A percentile compares a stretch with the other conserved stretches of the same genome.
These are phyloP conservation scores for Dromococcyx pavoninus DNA, from an alignment of 2,797 vertebrate genomes.

Conservation along the genomic window DNA sequence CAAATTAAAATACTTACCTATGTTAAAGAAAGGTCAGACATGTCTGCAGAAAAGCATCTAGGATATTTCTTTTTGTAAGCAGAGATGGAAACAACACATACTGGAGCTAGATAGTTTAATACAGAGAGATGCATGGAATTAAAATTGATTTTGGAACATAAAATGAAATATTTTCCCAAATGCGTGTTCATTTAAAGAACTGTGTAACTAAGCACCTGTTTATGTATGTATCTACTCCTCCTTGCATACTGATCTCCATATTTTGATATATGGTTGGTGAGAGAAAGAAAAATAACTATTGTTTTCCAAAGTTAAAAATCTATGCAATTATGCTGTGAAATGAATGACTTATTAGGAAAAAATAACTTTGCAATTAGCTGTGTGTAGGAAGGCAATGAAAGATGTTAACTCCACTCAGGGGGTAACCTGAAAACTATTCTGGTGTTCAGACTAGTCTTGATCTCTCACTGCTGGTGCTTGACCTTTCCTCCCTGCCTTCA, in stretches of 20 bases:
- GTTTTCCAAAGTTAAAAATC: neutral
- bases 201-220: neutral
- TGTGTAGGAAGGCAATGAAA: neutral
- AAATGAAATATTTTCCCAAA: neutral
- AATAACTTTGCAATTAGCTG: neutral
- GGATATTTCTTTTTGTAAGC: neutral
- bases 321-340: neutral
- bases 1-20: neutral
- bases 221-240: neutral
- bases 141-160: neutral
- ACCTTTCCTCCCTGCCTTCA: neutral
- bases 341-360: neutral
- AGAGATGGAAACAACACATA: neutral
- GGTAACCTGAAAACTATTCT: neutral
- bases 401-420: neutral
- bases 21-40: neutral
- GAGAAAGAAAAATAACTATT: neutral
- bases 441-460: neutral
- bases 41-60: neutral
- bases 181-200: neutral
- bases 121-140: neutral
- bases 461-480: neutral
- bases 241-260: neutral
- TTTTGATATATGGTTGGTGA: neutral
- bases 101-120: neutral